Conservation (phyloP, 2,888 invertebrate genomes). For the Strigamia transsilvanica region DNA sequence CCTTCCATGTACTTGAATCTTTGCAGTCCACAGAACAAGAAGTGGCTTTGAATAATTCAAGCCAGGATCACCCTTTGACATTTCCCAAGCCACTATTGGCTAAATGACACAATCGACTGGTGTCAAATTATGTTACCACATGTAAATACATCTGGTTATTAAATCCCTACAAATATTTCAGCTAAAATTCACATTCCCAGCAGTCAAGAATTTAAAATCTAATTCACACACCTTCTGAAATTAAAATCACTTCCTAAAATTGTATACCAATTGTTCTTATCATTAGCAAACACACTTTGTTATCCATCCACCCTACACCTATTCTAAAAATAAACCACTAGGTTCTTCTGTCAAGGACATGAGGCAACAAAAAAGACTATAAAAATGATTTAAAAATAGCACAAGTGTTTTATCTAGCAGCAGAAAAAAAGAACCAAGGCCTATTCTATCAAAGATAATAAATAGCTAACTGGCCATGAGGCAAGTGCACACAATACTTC, state of each 20-base stretch:
- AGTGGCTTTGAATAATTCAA: not conserved
- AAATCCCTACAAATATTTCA: too few species aligned
- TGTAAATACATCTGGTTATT: not conserved
- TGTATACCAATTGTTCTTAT: not conserved
- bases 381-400: slow-evolving; percentile 30
- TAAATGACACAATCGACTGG: not conserved
- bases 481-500: not conserved
- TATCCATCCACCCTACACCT: not conserved
- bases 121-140: not conserved
- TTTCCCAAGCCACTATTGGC: not conserved
- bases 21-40: not conserved
- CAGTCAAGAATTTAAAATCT: too few species aligned
- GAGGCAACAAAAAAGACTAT: not conserved
- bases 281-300: not conserved
- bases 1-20: not conserved
- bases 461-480: not conserved
- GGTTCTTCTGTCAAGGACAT: slow-evolving; percentile 26
- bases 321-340: slow-evolving; percentile 12
- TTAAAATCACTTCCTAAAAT: not conserved
- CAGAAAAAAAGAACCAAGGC: not conserved
- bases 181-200: too few species aligned
- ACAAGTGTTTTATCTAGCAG: not conserved
- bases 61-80: not conserved
- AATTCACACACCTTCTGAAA: too few species aligned
- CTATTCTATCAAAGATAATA: not conserved